Conservation (phyloP, 37 sponge, comb jelly and placozoan species). For the Cliona cf. orientalis region DNA sequence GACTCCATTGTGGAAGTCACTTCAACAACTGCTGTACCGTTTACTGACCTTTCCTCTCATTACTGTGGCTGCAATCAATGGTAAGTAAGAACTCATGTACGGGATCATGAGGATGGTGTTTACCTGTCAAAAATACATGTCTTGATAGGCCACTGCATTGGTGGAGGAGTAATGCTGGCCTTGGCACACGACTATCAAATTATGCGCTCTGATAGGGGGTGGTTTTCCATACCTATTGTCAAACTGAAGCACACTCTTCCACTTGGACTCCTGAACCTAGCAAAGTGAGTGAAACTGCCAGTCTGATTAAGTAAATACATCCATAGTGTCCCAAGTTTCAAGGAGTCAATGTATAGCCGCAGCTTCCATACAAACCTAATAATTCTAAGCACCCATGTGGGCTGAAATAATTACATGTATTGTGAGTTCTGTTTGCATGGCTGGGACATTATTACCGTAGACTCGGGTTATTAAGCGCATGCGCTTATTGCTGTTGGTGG, state of each 20-base stretch:
- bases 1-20: background rate
- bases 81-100: conserved; percentile 12
- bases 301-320: no score
- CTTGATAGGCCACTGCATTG: conserved; percentile 9
- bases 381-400: no score
- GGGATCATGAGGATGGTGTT: no score
- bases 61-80: conserved; percentile 78
- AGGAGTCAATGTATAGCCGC: no score
- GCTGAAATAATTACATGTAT: no score
- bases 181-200: conserved; percentile 2
- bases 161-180: conserved; percentile 5
- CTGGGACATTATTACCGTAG: background rate
- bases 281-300: conserved; percentile 2
- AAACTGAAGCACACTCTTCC: background rate
- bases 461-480: no score
- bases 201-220: background rate
- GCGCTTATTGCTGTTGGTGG: no score
- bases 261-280: background rate
- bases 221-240: conserved; percentile 4
- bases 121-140: no score
- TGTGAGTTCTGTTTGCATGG: no score
- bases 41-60: conserved; percentile 57
- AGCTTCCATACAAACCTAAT: no score
- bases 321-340: no score
- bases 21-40: conserved; percentile 26